Conservation (phyloP, 2,888 invertebrate species). For the Pristionchus fissidentatus region DNA sequence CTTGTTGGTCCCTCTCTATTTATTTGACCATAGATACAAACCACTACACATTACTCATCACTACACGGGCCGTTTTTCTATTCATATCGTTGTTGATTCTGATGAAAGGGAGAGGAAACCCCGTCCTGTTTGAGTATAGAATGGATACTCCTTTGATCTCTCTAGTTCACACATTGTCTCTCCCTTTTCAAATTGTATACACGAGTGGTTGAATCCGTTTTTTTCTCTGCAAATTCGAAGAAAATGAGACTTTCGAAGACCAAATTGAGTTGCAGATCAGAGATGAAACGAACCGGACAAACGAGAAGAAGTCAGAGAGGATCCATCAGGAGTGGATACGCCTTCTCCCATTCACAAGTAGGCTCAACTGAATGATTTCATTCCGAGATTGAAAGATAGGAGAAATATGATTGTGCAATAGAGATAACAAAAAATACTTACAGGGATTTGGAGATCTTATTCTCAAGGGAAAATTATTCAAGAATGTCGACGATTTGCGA, state of each 20-base stretch:
- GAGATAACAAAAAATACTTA: neutral
- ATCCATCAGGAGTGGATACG: conserved; percentile 95
- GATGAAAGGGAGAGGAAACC: neutral
- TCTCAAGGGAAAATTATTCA: conserved; percentile 80
- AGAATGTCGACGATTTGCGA: conserved; percentile 62
- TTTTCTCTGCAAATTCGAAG: neutral
- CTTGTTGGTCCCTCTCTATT: neutral
- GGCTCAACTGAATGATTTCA: neutral
- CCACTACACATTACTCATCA: conserved; percentile 24
- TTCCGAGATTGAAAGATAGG: too few species aligned
- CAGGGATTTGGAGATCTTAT: conserved; percentile 93
- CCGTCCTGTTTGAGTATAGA: conserved; percentile 1
- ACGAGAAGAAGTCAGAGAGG: conserved; percentile 87
- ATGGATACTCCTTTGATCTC: conserved; percentile 27
- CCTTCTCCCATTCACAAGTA: conserved; percentile 94
- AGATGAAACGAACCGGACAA: conserved; percentile 70
- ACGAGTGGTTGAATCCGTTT: neutral
- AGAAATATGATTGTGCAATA: neutral
- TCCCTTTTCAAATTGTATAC: neutral
- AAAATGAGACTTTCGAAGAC: neutral
- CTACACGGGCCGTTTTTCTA: neutral
- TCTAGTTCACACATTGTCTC: neutral
- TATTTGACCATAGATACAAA: neutral
- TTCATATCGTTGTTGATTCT: neutral
- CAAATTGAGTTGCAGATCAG: conserved; percentile 52